These are phyloP conservation scores for Engraulis encrasicolus DNA, from an alignment of 2,113 vertebrate genomes.

Conservation along the genomic window DNA sequence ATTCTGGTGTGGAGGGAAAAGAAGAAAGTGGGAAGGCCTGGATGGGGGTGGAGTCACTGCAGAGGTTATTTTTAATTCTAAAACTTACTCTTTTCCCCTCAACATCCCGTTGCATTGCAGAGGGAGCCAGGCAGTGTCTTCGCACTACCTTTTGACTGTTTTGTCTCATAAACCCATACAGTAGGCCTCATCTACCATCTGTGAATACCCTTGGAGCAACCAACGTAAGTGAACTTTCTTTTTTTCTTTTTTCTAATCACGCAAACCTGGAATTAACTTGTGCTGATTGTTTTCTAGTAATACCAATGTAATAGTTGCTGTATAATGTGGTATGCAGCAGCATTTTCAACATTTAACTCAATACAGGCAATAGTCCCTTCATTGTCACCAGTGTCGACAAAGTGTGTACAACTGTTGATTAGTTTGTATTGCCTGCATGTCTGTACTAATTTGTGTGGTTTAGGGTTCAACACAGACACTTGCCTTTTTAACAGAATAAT, in stretches of 20 bases:
- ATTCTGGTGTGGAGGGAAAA: neutral
- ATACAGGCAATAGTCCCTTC: too few species aligned
- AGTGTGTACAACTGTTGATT: too few species aligned
- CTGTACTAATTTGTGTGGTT: too few species aligned
- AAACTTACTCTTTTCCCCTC: neutral
- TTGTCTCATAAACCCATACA: slow-evolving; percentile 27
- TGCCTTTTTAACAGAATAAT: neutral
- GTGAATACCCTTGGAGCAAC: neutral
- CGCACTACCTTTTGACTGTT: neutral
- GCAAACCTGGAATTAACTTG: neutral
- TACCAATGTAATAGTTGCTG: neutral
- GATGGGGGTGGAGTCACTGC: neutral
- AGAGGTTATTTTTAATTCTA: neutral
- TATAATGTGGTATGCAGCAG: too few species aligned
- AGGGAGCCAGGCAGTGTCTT: neutral
- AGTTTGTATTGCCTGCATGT: too few species aligned
- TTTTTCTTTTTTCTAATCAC: neutral
- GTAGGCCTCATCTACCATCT: neutral
- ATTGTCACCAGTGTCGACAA: too few species aligned
- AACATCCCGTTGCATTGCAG: neutral
- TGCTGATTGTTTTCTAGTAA: neutral
- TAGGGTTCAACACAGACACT: too few species aligned
- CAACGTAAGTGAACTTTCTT: neutral
- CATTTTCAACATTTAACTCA: too few species aligned
- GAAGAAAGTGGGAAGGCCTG: neutral